Conservation (phyloP, 2,113 vertebrate species). For the Cepphus grylle region DNA sequence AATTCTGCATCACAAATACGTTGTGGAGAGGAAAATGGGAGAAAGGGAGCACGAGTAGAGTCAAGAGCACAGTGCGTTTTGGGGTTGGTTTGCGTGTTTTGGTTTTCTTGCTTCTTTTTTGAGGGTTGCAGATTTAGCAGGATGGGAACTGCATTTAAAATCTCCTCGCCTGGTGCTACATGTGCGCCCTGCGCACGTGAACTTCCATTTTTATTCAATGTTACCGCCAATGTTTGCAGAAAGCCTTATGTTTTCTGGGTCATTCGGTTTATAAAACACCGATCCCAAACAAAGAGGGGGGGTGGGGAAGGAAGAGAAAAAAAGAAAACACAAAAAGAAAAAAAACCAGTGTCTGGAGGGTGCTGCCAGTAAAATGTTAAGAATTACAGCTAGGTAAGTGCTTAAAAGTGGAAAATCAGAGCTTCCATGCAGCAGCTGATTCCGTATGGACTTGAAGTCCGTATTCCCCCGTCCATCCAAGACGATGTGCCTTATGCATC, state of each 20-base stretch:
- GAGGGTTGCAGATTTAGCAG: neutral
- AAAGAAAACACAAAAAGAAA: too few species aligned
- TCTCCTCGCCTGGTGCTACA: neutral
- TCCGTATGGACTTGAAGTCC: neutral
- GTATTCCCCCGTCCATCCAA: neutral
- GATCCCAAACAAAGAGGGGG: too few species aligned
- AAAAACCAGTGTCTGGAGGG: too few species aligned
- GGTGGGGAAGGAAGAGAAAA: too few species aligned
- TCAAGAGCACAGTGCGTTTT: neutral
- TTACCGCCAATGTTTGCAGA: fast-evolving
- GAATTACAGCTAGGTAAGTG: too few species aligned
- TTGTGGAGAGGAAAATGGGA: neutral
- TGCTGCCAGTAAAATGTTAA: too few species aligned
- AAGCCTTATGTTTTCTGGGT: neutral
- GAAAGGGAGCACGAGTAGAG: too few species aligned
- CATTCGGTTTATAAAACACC: neutral
- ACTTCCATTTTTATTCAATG: too few species aligned
- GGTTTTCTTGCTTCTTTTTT: neutral
- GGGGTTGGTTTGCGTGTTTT: neutral
- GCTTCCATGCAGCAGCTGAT: neutral
- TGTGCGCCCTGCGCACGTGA: neutral
- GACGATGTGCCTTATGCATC: too few species aligned
- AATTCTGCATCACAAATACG: neutral
- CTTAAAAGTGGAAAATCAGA: neutral
- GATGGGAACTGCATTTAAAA: neutral